Percentiles rank a stretch among this genome's conserved stretches.
These are phyloP conservation scores for Diuraphis noxia DNA, from an alignment of 1,140 invertebrate genomes.

Conservation along the genomic window DNA sequence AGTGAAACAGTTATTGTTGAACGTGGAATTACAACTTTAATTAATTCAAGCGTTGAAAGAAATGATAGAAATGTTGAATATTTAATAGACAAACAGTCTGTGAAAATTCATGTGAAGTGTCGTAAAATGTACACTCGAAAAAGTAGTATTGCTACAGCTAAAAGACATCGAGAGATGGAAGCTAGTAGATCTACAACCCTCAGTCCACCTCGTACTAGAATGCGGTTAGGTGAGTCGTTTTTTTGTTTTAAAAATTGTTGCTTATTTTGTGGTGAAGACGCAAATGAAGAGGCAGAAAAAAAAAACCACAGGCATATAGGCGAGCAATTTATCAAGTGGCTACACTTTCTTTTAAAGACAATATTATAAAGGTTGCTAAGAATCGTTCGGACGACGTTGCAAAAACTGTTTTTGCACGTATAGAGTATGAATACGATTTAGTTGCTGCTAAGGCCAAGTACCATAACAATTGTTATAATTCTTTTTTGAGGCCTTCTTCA, in stretches of 20 bases:
- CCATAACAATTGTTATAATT: not conserved
- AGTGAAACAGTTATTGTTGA: conserved; percentile 7
- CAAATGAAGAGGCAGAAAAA: not conserved
- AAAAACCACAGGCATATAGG: not conserved
- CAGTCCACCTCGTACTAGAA: not conserved
- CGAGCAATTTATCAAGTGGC: not conserved
- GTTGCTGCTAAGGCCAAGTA: conserved; percentile 15
- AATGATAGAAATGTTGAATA: not conserved
- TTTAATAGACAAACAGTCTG: not conserved
- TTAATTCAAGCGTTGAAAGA: not conserved
- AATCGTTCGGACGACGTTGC: not conserved
- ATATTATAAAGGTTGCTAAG: conserved; percentile 9
- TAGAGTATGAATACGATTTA: conserved; percentile 3
- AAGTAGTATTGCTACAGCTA: not conserved
- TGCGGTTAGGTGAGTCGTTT: not conserved
- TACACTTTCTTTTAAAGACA: conserved; percentile 15
- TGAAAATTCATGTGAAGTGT: not conserved
- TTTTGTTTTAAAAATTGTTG: conserved; percentile 31
- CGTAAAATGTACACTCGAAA: conserved; percentile 20
- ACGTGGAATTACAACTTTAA: not conserved
- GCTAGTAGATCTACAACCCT: not conserved
- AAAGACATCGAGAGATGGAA: not conserved
- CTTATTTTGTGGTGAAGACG: not conserved
- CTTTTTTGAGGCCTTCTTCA: not conserved
- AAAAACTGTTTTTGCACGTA: conserved; percentile 17